Base-by-base conservation (phyloP, 2,113 vertebrate species). In the Podiceps cristatus region DNA sequence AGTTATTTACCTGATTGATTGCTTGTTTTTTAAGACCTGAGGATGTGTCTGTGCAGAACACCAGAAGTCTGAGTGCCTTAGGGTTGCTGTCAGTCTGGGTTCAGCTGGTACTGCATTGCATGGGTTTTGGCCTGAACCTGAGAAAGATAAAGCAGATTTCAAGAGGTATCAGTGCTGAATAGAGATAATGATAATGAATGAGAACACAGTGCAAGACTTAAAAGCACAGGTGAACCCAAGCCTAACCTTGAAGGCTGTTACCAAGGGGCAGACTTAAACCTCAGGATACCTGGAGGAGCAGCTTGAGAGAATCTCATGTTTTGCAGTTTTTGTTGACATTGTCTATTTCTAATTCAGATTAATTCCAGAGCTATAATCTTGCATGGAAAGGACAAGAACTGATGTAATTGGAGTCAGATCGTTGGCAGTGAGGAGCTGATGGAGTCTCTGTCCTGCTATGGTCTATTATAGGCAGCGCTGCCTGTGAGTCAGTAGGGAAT, bases 401-500 rank as follows among this genome's bases (percentile, higher is more conserved):
- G 33, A 5, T 78, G 55, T 28, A 86, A 81, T 28, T 89, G 25
- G 42, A 44, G 67, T 85, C 66, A 78, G n/a, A 55, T 24, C 29
- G 12, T 40, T 0, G 3, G 33, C 64, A 68, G 40, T 17, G 68
- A 81, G 74, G 42, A 83, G 24, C 19, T 73, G 55, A 11, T 64
- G 45, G 35, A 66, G 20, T 75, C 25, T 63, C 24, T 18, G 35
- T 60, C 62, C 44, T 91, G 16, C 37, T 18, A 4, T 16, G 33
- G 53, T 55, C 47, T 75, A 33, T 93, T 42, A 37, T 23, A 58
- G 60, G 49, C 62, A 75, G 11, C 2, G 5, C 44, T 63, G 77
- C 31, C 13, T 67, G 10, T 4, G 6, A 88, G 42, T 78, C 74
- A 88, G 40, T 28, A 24, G 91, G 90, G 92, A 96, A 95, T 90